These are phyloP conservation scores for Acanthornis magna DNA, from an alignment of 2,797 vertebrate species.

Conservation along the genomic window DNA sequence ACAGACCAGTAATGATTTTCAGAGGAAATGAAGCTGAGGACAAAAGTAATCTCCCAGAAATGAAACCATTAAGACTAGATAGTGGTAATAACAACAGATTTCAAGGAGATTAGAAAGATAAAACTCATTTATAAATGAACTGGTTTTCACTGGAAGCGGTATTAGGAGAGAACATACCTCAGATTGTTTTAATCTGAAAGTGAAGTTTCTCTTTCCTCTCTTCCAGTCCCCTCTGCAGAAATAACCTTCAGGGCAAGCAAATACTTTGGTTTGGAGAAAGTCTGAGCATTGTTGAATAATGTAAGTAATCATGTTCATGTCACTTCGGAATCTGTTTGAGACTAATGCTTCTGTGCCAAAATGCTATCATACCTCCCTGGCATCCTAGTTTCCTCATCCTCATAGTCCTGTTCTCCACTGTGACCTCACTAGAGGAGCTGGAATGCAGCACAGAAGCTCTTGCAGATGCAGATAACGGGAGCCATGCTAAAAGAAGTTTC, in stretches of 20 bases:
- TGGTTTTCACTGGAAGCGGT: not conserved
- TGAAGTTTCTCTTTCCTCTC: not conserved
- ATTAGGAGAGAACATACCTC: not conserved
- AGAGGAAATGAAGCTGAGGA: not conserved
- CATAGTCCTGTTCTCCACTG: not conserved
- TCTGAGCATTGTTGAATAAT: not conserved
- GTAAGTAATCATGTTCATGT: not conserved
- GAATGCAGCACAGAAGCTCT: not conserved
- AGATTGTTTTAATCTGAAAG: not conserved
- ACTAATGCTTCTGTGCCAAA: not conserved
- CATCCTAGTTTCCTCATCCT: not conserved
- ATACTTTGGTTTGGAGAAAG: not conserved
- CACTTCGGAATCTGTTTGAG: not conserved
- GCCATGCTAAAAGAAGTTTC: not conserved
- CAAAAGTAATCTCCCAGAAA: slow-evolving; percentile 5
- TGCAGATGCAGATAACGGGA: not conserved
- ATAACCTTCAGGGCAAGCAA: not conserved
- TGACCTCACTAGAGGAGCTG: not conserved
- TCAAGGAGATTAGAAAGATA: slow-evolving; percentile 6
- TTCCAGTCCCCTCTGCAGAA: not conserved
- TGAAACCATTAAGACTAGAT: not conserved
- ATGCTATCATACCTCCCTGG: not conserved
- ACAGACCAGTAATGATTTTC: not conserved
- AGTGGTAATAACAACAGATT: not conserved
- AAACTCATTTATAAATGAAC: not conserved